Evolutionary conservation across 2,113 vertebrate genomes (phyloP).

Genomic region (Callionymus lyra): DNA sequence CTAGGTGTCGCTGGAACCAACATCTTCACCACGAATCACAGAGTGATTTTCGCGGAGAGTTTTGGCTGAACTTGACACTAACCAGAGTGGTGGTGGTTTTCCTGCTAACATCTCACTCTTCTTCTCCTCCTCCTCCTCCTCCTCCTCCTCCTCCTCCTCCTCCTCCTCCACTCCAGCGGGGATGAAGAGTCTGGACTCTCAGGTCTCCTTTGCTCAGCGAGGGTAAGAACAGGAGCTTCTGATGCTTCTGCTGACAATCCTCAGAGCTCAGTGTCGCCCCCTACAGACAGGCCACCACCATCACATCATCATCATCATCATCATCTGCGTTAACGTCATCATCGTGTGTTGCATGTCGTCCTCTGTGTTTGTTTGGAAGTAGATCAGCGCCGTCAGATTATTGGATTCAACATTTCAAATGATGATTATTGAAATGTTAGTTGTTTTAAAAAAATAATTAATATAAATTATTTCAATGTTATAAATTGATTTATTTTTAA

Average conservation of each 20-base stretch:
- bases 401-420: too few species aligned
- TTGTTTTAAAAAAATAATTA: constrained; percentile 41
- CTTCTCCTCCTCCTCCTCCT: constrained; percentile 56
- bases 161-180: constrained; percentile 54
- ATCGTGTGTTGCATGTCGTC: constrained; percentile 54
- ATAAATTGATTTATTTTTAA: neutral
- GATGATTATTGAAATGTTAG: constrained; percentile 38
- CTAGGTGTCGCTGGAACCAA: constrained; percentile 6
- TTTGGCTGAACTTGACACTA: constrained; percentile 51
- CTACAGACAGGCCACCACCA: constrained; percentile 38
- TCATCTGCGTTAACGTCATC: constrained; percentile 28
- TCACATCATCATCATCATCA: constrained; percentile 8
- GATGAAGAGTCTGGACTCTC: constrained; percentile 68
- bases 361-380: too few species aligned
- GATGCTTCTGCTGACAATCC: constrained; percentile 49
- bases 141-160: constrained; percentile 53
- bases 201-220: constrained; percentile 44
- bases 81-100: constrained; percentile 55
- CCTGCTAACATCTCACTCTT: constrained; percentile 59
- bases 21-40: neutral
- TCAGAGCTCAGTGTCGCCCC: constrained; percentile 49
- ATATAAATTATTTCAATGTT: neutral
- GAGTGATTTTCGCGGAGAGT: too few species aligned
- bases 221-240: constrained; percentile 67
- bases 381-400: too few species aligned